These are phyloP conservation scores for Dyspetes luteomarginatus DNA, from an alignment of 2,888 invertebrate genomes.

Conservation along the genomic window DNA sequence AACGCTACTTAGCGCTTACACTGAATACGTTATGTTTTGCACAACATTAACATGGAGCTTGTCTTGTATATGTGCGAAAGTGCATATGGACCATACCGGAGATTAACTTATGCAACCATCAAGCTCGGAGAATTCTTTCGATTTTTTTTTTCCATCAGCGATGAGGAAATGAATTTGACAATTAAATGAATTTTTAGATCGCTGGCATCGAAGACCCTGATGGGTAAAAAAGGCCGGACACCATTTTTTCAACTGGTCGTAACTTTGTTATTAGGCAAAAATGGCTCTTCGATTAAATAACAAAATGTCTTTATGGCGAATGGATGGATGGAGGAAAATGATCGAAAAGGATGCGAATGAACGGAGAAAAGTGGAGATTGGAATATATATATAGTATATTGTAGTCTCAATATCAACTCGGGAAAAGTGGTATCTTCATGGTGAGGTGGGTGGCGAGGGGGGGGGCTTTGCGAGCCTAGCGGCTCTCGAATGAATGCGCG, in stretches of 20 bases:
- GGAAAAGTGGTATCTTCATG: too few species aligned
- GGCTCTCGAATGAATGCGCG: conserved; percentile 77
- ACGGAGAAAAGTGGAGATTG: too few species aligned
- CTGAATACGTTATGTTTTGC: conserved; percentile 83
- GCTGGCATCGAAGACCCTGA: too few species aligned
- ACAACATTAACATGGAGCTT: conserved; percentile 79
- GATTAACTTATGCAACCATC: conserved; percentile 4
- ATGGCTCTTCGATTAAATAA: too few species aligned
- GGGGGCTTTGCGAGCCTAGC: conserved; percentile 77
- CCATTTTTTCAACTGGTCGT: too few species aligned
- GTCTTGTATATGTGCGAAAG: background rate
- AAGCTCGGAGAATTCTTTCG: background rate
- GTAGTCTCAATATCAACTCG: conserved; percentile 32
- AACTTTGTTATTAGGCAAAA: too few species aligned
- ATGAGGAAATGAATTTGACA: too few species aligned
- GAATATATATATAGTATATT: background rate
- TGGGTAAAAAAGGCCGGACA: too few species aligned
- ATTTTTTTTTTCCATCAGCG: background rate
- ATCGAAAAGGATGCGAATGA: too few species aligned
- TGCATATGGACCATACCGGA: background rate
- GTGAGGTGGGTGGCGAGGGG: conserved; percentile 9
- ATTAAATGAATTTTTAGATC: too few species aligned
- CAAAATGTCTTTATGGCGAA: too few species aligned
- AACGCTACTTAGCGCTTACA: conserved; percentile 82
- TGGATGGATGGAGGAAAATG: too few species aligned